Conservation (phyloP, 37 sponge, comb jelly and placozoan genomes). For the Ianthella basta region DNA sequence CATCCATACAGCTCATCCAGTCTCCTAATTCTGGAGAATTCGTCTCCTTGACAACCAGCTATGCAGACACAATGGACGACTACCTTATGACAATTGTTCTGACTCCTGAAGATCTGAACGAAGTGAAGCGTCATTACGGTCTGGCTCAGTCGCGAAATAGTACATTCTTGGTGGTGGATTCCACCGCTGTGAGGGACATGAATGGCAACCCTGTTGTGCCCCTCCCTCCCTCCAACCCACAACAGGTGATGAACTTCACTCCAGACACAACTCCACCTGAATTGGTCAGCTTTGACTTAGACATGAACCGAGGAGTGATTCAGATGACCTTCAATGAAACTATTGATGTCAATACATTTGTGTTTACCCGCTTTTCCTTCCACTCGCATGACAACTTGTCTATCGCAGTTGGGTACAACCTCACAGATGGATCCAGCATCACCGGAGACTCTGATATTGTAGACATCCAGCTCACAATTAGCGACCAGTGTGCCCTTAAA, state of each 20-base stretch:
- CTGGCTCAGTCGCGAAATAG: slow-evolving; percentile 62
- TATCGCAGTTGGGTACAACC: slow-evolving; percentile 23
- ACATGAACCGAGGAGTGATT: slow-evolving; percentile 74
- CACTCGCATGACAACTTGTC: slow-evolving; percentile 43
- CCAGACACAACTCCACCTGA: slow-evolving; percentile 61
- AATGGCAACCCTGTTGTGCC: slow-evolving; percentile 58
- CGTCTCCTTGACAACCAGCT: slow-evolving; percentile 52
- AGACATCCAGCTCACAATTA: slow-evolving; percentile 32
- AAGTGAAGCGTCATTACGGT: slow-evolving; percentile 67
- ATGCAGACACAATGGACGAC: slow-evolving; percentile 50
- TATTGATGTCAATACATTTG: slow-evolving; percentile 66
- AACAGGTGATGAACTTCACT: slow-evolving; percentile 35
- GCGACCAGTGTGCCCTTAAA: slow-evolving; percentile 73
- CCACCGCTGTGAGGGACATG: slow-evolving; percentile 68
- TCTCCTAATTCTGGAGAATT: slow-evolving; percentile 18
- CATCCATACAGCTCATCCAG: slow-evolving; percentile 50
- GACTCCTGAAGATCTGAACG: slow-evolving; percentile 68
- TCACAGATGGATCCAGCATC: slow-evolving; percentile 34
- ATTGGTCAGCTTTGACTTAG: slow-evolving; percentile 62
- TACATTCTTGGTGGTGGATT: slow-evolving; percentile 58
- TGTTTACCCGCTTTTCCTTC: slow-evolving; percentile 45
- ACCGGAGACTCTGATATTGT: slow-evolving; percentile 54
- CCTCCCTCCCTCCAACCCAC: slow-evolving; percentile 21
- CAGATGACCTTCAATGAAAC: slow-evolving; percentile 84
- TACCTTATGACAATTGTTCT: slow-evolving; percentile 65